Evolutionary conservation across 2,888 invertebrate genomes (phyloP), one percentile per base, ranked within the genome.

Genomic region (Notocelia uddmanniana): DNA sequence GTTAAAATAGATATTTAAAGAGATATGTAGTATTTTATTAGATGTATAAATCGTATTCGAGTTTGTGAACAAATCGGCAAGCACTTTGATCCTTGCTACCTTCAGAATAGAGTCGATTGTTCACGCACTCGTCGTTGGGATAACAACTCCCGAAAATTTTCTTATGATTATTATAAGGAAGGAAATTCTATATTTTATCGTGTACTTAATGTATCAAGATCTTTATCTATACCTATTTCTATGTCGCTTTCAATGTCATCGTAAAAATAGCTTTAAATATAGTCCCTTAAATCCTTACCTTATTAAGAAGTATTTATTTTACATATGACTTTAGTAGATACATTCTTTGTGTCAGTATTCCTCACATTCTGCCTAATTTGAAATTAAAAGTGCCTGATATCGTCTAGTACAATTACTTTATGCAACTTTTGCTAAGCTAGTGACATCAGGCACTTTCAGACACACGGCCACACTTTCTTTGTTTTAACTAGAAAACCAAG

Each of bases 151-250:
- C 76, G 78, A 82, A 83, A 85, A 88, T 89, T 92, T 90, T 93
- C 93, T 93, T 93, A 93, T 93, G 93, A 93, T 92, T 92, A 93
- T 85, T 86, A 79, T 92, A 92, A 92, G 92, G 86, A 86, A 84
- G 77, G 87, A 82, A 81, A 79, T 78, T 80, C 83, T 87, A 86
- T 92, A 92, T 91, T 90, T 90, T 89, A 92, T 86, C 83, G 86
- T 88, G 79, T 80, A n/a, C n/a, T n/a, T n/a, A 86, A 85, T 83
- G 84, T 88, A 89, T 85, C 83, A 85, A 83, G 73, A 83, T 84
- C 85, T 86, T 84, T 85, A 83, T 83, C 84, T 89, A 85, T 87
- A 86, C 31, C 60, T 86, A 87, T 89, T 89, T 91, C 84, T 89
- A 90, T 89, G 84, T 92, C 91, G 92, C 92, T 92, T 92, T 92